Conservation (phyloP, 1,140 invertebrate species). For the Pararge aegeria region DNA sequence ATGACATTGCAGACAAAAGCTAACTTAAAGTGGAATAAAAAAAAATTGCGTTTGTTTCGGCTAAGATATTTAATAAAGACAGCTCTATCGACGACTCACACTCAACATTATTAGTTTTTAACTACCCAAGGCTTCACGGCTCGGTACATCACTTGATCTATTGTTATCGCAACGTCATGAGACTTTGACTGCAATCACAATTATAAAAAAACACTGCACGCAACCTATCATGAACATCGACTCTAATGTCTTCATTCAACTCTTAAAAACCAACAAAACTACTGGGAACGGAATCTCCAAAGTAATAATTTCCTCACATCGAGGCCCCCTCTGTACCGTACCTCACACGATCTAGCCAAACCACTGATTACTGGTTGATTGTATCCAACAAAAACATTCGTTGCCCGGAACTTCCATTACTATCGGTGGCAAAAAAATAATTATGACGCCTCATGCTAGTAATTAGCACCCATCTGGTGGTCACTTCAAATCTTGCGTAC, state of each 20-base stretch:
- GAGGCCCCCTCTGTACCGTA: slow-evolving; percentile 45
- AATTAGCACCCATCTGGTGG: slow-evolving; percentile 33
- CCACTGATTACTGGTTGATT: slow-evolving; percentile 72
- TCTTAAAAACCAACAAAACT: slow-evolving; percentile 48
- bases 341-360: slow-evolving; percentile 62
- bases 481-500: slow-evolving; percentile 28
- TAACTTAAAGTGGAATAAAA: no score
- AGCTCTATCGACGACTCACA: no score
- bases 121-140: background rate
- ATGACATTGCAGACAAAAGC: no score
- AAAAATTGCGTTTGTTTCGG: no score
- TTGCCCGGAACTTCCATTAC: slow-evolving; percentile 69
- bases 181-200: slow-evolving; percentile 21
- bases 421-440: slow-evolving; percentile 68
- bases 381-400: slow-evolving; percentile 69
- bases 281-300: slow-evolving; percentile 46
- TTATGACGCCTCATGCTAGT: slow-evolving; percentile 39
- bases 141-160: slow-evolving; percentile 4
- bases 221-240: slow-evolving; percentile 55
- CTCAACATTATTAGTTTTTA: no score
- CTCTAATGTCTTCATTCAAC: slow-evolving; percentile 70
- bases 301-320: slow-evolving; percentile 62
- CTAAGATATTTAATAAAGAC: no score
- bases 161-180: slow-evolving; percentile 13
- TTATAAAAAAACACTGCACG: slow-evolving; percentile 38